Evolutionary conservation across 2,888 invertebrate genomes (phyloP), one percentile per base, ranked within the genome.

Genomic region (Stomorhina lunata): DNA sequence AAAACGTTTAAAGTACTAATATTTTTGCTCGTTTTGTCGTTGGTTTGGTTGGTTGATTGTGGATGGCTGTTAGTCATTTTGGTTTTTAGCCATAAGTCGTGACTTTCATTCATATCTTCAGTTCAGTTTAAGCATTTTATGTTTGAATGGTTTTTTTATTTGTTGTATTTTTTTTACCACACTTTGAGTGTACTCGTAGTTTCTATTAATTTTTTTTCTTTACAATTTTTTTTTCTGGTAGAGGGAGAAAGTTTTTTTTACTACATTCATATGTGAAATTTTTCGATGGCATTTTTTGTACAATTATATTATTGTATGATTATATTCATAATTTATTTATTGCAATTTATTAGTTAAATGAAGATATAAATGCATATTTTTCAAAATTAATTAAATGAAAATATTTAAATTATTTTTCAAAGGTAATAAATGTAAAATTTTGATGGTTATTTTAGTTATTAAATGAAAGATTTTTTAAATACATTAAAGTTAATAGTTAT

Each of bases 31-130:
- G 61, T 50, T 61, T 77, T 61, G 40, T 53, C 45, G 53, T 45
- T 66, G 69, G 25, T 61, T 34, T 65, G 22, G 53, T 29, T 68
- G 40, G 59, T 40, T 61, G 59, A 1, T 22, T 37, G 20, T 34
- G 32, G 57, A 10, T 57, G 65, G 15, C 66, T 82, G 25, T 77
- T 80, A 72, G 79, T 80, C 61, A 45, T 63, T 73, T 78, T 76
- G 32, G 29, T 50, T 73, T 59, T 73, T 34, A 43, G 34, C 40
- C 75, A 82, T 25, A 85, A 83, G 85, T 84, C 84, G 81, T 87
- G 86, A 87, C 88, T 88, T 88, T 89, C 89, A 89, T 88, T 88
- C 88, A 88, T 86, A 83, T 48, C 73, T 81, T 77, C 61, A 48
- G 71, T 48, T 48, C 53, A 37, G 45, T 65, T 55, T 32, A n/a